Evolutionary conservation across 2,888 invertebrate species (phyloP).

Genomic region (Aspidapion aeneum): DNA sequence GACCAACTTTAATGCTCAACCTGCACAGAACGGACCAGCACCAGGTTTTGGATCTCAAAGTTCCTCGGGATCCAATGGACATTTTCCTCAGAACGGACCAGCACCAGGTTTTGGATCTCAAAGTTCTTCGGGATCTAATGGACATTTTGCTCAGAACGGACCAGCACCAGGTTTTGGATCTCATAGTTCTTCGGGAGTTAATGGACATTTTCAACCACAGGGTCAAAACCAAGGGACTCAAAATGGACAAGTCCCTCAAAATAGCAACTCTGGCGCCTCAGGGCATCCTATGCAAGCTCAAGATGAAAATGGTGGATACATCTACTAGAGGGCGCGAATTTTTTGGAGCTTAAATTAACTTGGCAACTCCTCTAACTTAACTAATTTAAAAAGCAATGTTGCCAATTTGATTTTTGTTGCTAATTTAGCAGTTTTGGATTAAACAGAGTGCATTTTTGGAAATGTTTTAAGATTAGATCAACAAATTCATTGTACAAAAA

Average conservation of each 20-base stretch:
- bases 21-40: neutral
- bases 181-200: neutral
- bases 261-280: neutral
- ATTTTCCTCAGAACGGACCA: neutral
- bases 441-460: too few species aligned
- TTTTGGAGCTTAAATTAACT: too few species aligned
- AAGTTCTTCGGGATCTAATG: neutral
- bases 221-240: too few species aligned
- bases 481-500: too few species aligned
- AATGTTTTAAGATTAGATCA: too few species aligned
- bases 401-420: too few species aligned
- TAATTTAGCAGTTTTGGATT: too few species aligned
- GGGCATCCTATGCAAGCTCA: slow-evolving; percentile 17
- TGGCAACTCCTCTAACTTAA: too few species aligned
- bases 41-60: neutral
- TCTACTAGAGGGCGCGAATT: too few species aligned
- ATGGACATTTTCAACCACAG: neutral
- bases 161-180: neutral
- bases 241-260: neutral
- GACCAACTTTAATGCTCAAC: neutral
- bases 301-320: slow-evolving; percentile 22
- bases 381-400: too few species aligned
- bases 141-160: neutral
- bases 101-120: neutral
- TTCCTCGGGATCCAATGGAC: neutral